Conservation (phyloP, 1,140 invertebrate genomes). For the Glossosoma conforme region DNA sequence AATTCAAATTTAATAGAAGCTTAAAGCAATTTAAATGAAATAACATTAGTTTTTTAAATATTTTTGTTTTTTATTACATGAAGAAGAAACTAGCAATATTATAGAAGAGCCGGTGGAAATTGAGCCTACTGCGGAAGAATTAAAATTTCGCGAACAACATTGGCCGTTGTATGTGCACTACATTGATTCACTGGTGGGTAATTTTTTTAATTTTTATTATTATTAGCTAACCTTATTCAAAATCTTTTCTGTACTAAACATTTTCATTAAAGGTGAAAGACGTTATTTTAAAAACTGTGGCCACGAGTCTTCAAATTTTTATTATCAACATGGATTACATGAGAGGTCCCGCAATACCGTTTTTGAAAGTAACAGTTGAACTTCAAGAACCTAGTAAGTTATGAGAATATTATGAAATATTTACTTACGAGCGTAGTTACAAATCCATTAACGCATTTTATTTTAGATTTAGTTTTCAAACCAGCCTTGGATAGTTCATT, state of each 20-base stretch:
- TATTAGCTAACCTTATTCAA: neutral
- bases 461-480: conserved; percentile 43
- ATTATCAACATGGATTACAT: conserved; percentile 42
- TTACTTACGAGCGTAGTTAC: neutral
- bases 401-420: conserved; percentile 8
- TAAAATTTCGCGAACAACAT: conserved; percentile 36
- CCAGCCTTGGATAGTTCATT: conserved; percentile 42
- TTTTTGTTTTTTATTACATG: no score
- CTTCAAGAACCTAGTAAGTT: conserved; percentile 42
- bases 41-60: no score
- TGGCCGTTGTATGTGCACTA: conserved; percentile 47
- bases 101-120: no score
- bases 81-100: no score
- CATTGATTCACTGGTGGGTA: conserved; percentile 34
- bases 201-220: neutral
- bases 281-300: conserved; percentile 44
- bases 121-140: neutral
- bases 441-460: conserved; percentile 3
- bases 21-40: no score
- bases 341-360: conserved; percentile 42
- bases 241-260: conserved; percentile 1
- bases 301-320: conserved; percentile 42
- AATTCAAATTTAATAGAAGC: no score
- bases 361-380: conserved; percentile 43
- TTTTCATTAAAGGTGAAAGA: conserved; percentile 36